Conservation (phyloP, 1,140 invertebrate genomes). For the Drosophila neocordata region DNA sequence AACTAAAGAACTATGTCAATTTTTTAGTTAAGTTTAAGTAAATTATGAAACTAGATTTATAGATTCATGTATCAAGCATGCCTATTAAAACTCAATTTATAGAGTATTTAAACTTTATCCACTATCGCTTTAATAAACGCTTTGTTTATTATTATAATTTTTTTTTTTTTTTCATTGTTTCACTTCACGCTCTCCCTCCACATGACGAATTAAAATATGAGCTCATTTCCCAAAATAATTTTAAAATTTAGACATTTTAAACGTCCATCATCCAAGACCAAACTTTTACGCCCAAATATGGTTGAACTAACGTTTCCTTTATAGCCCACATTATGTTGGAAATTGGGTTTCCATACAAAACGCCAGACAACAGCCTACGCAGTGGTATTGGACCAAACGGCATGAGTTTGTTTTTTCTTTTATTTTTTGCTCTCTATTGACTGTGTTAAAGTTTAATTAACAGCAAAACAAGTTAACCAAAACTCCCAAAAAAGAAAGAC, state of each 20-base stretch:
- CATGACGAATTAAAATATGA: slow-evolving; percentile 54
- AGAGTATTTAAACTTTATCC: slow-evolving; percentile 34
- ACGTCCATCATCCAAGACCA: slow-evolving; percentile 35
- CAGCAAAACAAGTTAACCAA: slow-evolving; percentile 56
- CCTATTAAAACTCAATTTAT: background rate
- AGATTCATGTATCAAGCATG: too few relatives aligned
- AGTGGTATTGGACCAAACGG: slow-evolving; percentile 25
- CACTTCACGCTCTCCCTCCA: slow-evolving; percentile 49
- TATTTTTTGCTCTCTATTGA: slow-evolving; percentile 40
- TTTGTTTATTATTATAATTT: slow-evolving; percentile 27
- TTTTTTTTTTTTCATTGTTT: slow-evolving; percentile 7
- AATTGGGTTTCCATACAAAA: slow-evolving; percentile 70
- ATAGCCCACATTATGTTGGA: slow-evolving; percentile 59
- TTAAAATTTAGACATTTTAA: slow-evolving; percentile 47
- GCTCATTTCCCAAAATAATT: slow-evolving; percentile 60
- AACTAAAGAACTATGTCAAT: too few relatives aligned
- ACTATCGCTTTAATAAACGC: slow-evolving; percentile 35
- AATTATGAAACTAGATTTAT: too few relatives aligned
- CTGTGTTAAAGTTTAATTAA: slow-evolving; percentile 68
- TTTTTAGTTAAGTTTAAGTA: too few relatives aligned
- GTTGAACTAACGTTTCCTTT: slow-evolving; percentile 61
- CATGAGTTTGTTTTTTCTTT: slow-evolving; percentile 31
- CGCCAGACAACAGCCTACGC: slow-evolving; percentile 38
- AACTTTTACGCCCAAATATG: slow-evolving; percentile 76
- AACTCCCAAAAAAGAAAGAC: slow-evolving; percentile 37